Evolutionary conservation across 2,797 vertebrate species (phyloP), one percentile per base, ranked within the genome.

Genomic region (Syngnathus rostellatus): DNA sequence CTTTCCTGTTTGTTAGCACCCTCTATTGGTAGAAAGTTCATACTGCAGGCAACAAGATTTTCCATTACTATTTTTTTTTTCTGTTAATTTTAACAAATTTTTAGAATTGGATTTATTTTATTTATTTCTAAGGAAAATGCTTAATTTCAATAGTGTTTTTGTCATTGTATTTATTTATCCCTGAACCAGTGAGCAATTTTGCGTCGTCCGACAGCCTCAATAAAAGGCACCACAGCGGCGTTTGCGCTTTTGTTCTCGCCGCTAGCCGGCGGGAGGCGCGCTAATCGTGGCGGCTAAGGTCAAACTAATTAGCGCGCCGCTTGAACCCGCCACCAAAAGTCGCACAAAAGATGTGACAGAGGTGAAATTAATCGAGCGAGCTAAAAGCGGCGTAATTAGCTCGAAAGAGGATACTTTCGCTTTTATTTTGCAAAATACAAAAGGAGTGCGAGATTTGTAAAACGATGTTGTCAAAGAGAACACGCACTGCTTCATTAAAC

Each of bases 211-310:
- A 72, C 68, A 73, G 69, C 74, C 74, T 85, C 73, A 68, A 73
- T 81, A 75, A 73, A 58, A 40, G 65, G 58, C 14, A 72, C 8
- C 70, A 68, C 83, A 65, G 81, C 74, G 73, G 68, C 3, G 37
- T 80, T 72, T 45, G 67, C 76, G 74, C 72, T 77, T 88, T 88
- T 90, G 77, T 89, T 87, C 88, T 84, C 31, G 72, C 80, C 72
- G 83, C 79, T 83, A 76, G 81, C 81, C 77, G 82, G 87, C 75
- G 79, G 77, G 79, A 77, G 82, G 84, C 78, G 81, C 83, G 85
- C 87, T 90, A 88, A 91, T 92, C 84, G 85, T 83, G 87, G 89
- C 88, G 83, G 84, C 39, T 84, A 86, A 91, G 91, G 91, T 92
- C 89, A 90, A 91, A 87, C 87, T 91, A 88, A 92, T 92, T 92